These are phyloP conservation scores for Trichogramma evanescens DNA, from an alignment of 2,888 invertebrate species.

Conservation along the genomic window DNA sequence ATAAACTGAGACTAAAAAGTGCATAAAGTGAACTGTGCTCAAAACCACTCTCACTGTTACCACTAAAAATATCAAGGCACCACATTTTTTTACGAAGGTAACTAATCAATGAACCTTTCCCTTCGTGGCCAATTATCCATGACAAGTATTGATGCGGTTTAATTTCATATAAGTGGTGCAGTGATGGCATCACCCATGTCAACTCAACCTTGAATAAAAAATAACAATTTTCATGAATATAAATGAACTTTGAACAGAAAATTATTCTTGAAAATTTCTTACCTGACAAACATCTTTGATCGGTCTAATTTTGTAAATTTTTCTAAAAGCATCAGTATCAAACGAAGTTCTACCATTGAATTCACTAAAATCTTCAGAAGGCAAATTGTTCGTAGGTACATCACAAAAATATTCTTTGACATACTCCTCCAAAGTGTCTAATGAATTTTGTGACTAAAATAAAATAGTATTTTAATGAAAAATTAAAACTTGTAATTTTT, in stretches of 20 bases:
- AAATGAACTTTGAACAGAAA: background rate
- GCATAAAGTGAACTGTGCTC: slow-evolving; percentile 75
- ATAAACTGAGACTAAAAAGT: slow-evolving; percentile 64
- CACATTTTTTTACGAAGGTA: slow-evolving; percentile 71
- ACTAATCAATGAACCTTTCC: slow-evolving; percentile 73
- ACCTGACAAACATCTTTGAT: slow-evolving; percentile 66
- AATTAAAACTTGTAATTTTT: background rate
- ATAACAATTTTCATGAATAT: slow-evolving; percentile 2
- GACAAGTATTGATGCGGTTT: slow-evolving; percentile 74
- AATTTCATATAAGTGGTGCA: slow-evolving; percentile 61
- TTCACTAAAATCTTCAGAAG: slow-evolving; percentile 56
- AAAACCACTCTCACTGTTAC: slow-evolving; percentile 67
- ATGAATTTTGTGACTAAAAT: slow-evolving; percentile 54
- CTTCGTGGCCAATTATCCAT: slow-evolving; percentile 75
- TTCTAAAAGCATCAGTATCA: slow-evolving; percentile 57
- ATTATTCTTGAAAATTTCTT: slow-evolving; percentile 8
- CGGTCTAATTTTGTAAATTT: slow-evolving; percentile 69
- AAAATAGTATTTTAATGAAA: background rate
- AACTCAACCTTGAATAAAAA: slow-evolving; percentile 49
- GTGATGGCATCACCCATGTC: slow-evolving; percentile 60
- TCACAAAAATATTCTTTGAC: slow-evolving; percentile 61
- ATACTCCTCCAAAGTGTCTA: slow-evolving; percentile 59
- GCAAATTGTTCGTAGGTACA: slow-evolving; percentile 62
- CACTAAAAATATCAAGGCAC: slow-evolving; percentile 66
- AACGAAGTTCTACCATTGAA: slow-evolving; percentile 53